Conservation (phyloP, 2,888 invertebrate genomes). For the Cheilosia soror region DNA sequence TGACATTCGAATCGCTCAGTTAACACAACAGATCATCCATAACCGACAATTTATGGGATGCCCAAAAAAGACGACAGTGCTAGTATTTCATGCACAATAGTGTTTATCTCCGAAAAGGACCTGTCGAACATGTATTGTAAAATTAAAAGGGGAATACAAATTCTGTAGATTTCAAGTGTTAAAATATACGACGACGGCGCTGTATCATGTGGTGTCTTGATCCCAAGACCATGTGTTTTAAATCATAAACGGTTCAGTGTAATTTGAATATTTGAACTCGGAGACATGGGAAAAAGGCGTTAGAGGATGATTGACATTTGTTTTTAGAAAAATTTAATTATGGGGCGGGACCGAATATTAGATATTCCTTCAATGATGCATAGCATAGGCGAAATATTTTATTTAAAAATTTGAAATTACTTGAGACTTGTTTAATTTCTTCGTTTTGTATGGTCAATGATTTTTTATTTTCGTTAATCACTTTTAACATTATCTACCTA, state of each 20-base stretch:
- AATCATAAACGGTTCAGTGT: slow-evolving; percentile 44
- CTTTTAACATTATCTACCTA: too few species aligned
- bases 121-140: slow-evolving; percentile 45
- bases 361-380: too few species aligned
- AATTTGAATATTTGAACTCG: slow-evolving; percentile 43
- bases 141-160: neutral
- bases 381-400: too few species aligned
- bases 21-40: slow-evolving; percentile 73
- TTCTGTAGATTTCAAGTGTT: slow-evolving; percentile 61
- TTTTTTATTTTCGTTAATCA: too few species aligned
- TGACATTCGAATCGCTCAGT: slow-evolving; percentile 68
- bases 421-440: too few species aligned
- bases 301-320: slow-evolving; percentile 40
- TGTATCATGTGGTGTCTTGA: slow-evolving; percentile 57
- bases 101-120: slow-evolving; percentile 69
- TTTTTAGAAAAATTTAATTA: slow-evolving; percentile 13
- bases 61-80: slow-evolving; percentile 33
- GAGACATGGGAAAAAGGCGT: slow-evolving; percentile 8
- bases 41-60: slow-evolving; percentile 69
- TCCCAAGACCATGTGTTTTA: slow-evolving; percentile 58
- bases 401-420: too few species aligned
- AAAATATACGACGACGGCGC: slow-evolving; percentile 50
- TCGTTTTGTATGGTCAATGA: too few species aligned
- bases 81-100: slow-evolving; percentile 55
- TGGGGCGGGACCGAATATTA: slow-evolving; percentile 1